A percentile compares a stretch with the other conserved stretches of the same genome.
These are phyloP conservation scores for Phylloscopus whistleri DNA, from an alignment of 2,113 vertebrate species.

Conservation along the genomic window DNA sequence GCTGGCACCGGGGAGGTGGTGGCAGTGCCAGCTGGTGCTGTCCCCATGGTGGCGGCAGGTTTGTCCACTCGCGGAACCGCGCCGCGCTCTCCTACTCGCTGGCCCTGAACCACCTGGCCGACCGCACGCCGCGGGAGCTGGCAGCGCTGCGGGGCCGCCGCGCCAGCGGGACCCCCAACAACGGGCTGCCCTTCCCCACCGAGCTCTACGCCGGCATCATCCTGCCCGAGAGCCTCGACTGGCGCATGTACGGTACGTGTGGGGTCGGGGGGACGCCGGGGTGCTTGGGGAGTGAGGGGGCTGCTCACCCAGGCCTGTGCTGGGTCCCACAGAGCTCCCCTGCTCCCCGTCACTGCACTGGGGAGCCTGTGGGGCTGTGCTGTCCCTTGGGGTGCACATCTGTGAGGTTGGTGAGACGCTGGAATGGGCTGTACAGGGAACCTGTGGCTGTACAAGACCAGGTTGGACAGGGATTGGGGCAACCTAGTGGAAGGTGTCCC, in stretches of 20 bases:
- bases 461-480: fast-evolving
- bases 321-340: not conserved
- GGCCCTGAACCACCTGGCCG: constrained; percentile 76
- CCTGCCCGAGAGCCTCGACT: constrained; percentile 77
- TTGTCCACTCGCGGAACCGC: constrained; percentile 80
- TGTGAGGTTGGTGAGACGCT: not conserved
- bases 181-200: constrained; percentile 68
- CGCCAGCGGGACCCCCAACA: constrained; percentile 53
- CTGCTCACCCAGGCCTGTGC: fast-evolving
- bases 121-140: constrained; percentile 72
- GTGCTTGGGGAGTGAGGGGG: fast-evolving
- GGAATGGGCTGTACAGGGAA: not conserved
- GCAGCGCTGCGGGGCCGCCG: constrained; percentile 66
- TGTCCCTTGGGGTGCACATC: no score
- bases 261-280: fast-evolving
- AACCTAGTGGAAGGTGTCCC: not conserved
- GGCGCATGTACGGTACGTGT: constrained; percentile 74
- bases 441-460: not conserved
- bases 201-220: constrained; percentile 36
- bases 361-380: not conserved
- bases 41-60: not conserved
- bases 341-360: fast-evolving
- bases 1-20: fast-evolving
- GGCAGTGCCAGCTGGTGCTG: not conserved
- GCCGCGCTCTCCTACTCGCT: constrained; percentile 73